phyloP scores from a whole-genome alignment of 2,113 vertebrate genomes.

The Percopsis transmontana region DNA sequence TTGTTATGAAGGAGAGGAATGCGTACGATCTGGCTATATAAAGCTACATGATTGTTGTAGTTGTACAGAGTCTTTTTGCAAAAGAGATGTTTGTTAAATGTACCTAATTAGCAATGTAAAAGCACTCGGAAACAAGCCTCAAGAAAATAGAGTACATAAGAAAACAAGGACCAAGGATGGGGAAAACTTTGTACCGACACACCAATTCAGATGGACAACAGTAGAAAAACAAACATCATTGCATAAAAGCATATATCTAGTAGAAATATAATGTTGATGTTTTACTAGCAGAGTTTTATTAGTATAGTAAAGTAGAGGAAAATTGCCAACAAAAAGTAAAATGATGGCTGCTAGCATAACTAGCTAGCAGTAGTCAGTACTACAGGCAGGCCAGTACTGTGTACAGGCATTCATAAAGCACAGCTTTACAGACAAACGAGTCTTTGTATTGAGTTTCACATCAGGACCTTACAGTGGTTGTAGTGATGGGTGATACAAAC shows the following conservation, averaged over 20 bases:
- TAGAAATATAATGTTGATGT: too few species aligned
- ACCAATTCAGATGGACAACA: too few species aligned
- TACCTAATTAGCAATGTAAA: too few species aligned
- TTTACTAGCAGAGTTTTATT: too few species aligned
- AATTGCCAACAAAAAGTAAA: constrained; percentile 4
- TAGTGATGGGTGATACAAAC: constrained; percentile 17
- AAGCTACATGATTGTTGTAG: constrained; percentile 5
- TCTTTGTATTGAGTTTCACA: constrained; percentile 47
- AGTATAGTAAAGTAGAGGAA: not conserved
- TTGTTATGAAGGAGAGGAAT: not conserved
- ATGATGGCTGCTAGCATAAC: constrained; percentile 4
- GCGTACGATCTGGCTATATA: not conserved
- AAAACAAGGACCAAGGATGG: too few species aligned
- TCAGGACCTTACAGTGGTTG: constrained; percentile 21
- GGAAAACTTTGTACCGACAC: too few species aligned
- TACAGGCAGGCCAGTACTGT: constrained; percentile 24
- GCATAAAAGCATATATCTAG: too few species aligned
- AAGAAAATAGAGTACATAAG: too few species aligned
- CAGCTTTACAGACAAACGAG: constrained; percentile 34
- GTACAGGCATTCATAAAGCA: constrained; percentile 36
- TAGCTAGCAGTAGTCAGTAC: constrained; percentile 5
- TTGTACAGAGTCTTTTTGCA: not conserved
- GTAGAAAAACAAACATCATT: too few species aligned
- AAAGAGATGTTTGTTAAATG: not conserved
- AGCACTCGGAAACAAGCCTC: too few species aligned